Evolutionary conservation across 2,797 vertebrate genomes (phyloP).

Genomic region (Anisognathus igniventris): DNA sequence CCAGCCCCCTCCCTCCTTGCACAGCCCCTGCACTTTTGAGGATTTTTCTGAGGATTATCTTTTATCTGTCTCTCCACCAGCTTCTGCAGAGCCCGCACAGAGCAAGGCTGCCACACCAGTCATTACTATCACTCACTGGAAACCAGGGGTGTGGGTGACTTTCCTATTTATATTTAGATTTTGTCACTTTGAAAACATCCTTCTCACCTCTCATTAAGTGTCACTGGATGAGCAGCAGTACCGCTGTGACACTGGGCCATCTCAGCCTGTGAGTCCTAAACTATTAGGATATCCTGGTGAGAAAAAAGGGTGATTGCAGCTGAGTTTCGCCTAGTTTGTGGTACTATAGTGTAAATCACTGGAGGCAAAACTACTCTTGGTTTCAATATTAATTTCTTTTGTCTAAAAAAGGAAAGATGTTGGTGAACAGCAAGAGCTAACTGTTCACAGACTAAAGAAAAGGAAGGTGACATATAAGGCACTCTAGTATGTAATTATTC

Average conservation of each 20-base stretch:
- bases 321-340: not conserved
- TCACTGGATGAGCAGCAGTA: not conserved
- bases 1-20: not conserved
- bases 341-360: not conserved
- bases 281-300: not conserved
- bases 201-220: not conserved
- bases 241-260: not conserved
- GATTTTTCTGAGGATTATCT: not conserved
- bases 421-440: not conserved
- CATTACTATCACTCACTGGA: not conserved
- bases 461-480: not conserved
- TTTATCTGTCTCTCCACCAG: not conserved
- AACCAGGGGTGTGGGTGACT: not conserved
- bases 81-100: not conserved
- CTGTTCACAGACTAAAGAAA: not conserved
- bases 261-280: not conserved
- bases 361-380: not conserved
- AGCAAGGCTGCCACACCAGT: not conserved
- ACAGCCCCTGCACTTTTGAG: not conserved
- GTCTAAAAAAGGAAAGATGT: not conserved
- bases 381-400: not conserved
- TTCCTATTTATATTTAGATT: conserved; percentile 16
- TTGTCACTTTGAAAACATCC: not conserved
- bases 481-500: not conserved
- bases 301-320: not conserved